phyloP scores from a whole-genome alignment of 30 jellyfish, hydroid and myxozoan genomes.

The Hydra vulgaris region DNA sequence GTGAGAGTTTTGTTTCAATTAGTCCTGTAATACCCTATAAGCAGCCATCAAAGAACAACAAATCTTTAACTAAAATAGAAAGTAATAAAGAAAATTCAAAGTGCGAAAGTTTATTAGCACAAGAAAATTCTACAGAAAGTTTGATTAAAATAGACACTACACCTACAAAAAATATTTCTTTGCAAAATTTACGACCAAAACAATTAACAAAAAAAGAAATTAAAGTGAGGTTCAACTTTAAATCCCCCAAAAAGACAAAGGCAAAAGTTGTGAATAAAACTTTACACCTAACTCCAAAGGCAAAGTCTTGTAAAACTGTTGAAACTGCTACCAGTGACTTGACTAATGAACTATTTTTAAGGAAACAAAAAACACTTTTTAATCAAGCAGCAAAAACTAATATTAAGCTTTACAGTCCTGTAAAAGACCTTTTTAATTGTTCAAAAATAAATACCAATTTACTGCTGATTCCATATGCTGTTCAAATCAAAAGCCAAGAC shows the following conservation, averaged over 20 bases:
- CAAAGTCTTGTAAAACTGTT: not conserved
- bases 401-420: not conserved
- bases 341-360: not conserved
- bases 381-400: not conserved
- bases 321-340: not conserved
- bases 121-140: not conserved
- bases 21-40: not conserved
- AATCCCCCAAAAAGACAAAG: constrained; percentile 14
- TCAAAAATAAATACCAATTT: not conserved
- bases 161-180: not conserved
- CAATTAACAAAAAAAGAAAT: not conserved
- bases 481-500: not conserved
- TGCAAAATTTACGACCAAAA: not conserved
- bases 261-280: not conserved
- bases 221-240: constrained; percentile 15
- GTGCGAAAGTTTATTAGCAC: not conserved
- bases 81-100: not conserved
- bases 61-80: not conserved
- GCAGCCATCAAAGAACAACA: not conserved
- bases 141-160: not conserved
- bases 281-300: not conserved
- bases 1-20: not conserved
- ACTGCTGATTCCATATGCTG: not conserved
- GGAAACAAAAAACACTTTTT: not conserved
- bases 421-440: not conserved